A percentile compares a stretch with the other conserved stretches of the same genome.
These are phyloP conservation scores for Tachyglossus aculeatus DNA, from an alignment of 2,797 vertebrate genomes.

Conservation along the genomic window DNA sequence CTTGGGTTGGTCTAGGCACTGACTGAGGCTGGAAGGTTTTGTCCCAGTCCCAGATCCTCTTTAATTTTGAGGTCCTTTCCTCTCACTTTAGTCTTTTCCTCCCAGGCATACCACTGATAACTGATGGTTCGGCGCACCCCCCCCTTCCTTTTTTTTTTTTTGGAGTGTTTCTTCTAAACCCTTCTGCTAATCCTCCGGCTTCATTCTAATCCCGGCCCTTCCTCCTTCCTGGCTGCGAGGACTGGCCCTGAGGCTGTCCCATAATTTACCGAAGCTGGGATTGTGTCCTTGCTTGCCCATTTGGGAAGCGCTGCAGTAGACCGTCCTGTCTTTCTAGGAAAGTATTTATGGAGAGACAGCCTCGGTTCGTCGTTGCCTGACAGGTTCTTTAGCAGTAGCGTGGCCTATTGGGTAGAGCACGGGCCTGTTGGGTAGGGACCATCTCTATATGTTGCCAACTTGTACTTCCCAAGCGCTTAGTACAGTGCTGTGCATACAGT, in stretches of 20 bases:
- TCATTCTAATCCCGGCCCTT: neutral
- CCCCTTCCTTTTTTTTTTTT: neutral
- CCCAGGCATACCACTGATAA: neutral
- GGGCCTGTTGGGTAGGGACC: too few relatives aligned
- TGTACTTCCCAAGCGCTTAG: neutral
- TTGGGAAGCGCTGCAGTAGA: neutral
- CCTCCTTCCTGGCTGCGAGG: neutral
- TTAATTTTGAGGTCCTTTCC: neutral
- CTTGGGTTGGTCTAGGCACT: neutral
- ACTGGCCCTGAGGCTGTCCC: neutral
- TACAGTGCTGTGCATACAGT: too few relatives aligned
- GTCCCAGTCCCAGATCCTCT: conserved; percentile 14
- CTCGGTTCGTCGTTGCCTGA: neutral
- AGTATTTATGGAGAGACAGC: neutral
- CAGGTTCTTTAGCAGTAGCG: neutral
- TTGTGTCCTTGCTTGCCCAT: neutral
- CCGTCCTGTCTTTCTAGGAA: neutral
- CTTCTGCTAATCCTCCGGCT: neutral
- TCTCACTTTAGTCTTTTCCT: neutral
- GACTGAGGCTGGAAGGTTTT: neutral
- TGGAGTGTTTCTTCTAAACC: neutral
- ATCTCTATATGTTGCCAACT: neutral
- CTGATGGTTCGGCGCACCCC: neutral
- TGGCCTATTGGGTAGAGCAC: too few relatives aligned
- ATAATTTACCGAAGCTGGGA: too few relatives aligned